phyloP scores from a whole-genome alignment of 2,113 vertebrate species.

The Protobothrops flavoviridis region DNA sequence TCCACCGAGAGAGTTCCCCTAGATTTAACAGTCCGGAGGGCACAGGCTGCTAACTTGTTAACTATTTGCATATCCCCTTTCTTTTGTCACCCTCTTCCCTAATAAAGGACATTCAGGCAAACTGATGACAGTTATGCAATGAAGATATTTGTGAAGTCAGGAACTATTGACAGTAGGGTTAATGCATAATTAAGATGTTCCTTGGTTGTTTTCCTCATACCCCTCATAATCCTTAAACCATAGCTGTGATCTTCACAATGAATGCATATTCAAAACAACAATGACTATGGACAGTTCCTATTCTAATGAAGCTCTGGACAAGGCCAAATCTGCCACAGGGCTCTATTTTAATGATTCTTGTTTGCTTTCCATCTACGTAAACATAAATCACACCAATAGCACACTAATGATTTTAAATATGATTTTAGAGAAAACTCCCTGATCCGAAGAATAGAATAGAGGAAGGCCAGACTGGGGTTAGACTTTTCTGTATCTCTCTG shows the following conservation, averaged over 20 bases:
- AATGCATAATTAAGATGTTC: neutral
- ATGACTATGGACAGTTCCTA: neutral
- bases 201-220: neutral
- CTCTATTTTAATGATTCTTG: neutral
- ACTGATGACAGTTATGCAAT: neutral
- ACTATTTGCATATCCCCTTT: neutral
- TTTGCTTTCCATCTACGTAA: neutral
- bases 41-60: neutral
- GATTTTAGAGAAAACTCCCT: neutral
- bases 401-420: neutral
- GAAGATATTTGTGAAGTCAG: neutral
- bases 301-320: neutral
- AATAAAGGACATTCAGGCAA: neutral
- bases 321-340: neutral
- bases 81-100: neutral
- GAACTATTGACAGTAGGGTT: neutral
- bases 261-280: neutral
- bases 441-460: neutral
- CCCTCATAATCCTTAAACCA: neutral
- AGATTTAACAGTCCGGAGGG: neutral
- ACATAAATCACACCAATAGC: neutral
- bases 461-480: neutral
- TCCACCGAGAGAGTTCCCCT: too few relatives aligned
- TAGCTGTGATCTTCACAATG: neutral
- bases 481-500: neutral